A percentile compares a stretch with the other conserved stretches of the same genome.
These are phyloP conservation scores for Cyphomyrus plagiostoma DNA, from an alignment of 2,113 vertebrate species.

Conservation along the genomic window DNA sequence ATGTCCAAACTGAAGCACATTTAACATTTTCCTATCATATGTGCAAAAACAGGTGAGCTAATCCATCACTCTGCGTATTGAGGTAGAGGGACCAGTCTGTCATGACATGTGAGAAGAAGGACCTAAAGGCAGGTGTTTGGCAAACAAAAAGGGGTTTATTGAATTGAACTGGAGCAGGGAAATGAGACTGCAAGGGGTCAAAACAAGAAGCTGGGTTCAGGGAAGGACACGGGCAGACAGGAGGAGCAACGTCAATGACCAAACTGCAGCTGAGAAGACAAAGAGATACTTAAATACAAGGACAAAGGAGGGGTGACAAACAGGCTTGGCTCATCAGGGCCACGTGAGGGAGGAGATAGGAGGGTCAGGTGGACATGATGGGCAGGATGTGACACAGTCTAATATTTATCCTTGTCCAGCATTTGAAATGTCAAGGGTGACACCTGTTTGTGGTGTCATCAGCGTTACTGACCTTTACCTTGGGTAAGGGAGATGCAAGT, in stretches of 20 bases:
- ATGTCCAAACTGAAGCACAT: background rate
- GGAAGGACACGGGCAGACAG: background rate
- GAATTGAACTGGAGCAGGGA: background rate
- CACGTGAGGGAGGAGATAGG: background rate
- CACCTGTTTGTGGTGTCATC: background rate
- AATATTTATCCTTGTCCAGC: background rate
- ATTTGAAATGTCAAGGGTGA: background rate
- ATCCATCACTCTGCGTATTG: background rate
- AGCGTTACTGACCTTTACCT: background rate
- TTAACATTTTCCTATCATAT: background rate
- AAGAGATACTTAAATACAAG: background rate
- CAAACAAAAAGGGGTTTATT: background rate
- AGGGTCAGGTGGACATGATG: background rate
- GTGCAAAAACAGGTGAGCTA: background rate
- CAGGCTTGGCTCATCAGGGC: background rate
- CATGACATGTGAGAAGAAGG: background rate
- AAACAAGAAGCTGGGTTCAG: background rate
- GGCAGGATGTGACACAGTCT: background rate
- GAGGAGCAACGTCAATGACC: background rate
- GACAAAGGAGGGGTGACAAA: background rate
- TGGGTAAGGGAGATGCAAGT: background rate
- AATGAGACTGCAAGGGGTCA: background rate
- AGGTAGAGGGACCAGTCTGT: background rate
- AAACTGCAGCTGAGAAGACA: background rate
- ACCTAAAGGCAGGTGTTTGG: background rate